phyloP scores from a whole-genome alignment of 2,888 invertebrate genomes.

The Orthosia incerta region DNA sequence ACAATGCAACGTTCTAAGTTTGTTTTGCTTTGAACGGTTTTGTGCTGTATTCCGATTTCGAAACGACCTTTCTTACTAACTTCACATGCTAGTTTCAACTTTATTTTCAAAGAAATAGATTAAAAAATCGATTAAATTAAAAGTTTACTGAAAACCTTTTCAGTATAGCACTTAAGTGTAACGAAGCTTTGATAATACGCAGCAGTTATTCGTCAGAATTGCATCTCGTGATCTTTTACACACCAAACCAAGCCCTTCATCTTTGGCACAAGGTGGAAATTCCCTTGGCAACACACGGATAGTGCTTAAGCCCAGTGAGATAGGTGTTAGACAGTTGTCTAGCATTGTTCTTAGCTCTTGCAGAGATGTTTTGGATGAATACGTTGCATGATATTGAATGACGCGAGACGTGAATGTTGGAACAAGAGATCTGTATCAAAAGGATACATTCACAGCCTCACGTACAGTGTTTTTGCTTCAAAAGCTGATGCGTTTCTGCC shows the following conservation, averaged over 20 bases:
- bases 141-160: constrained; percentile 29
- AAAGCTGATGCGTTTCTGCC: constrained; percentile 44
- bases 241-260: constrained; percentile 57
- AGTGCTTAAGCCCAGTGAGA: constrained; percentile 67
- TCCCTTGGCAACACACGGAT: constrained; percentile 36
- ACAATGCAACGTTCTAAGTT: constrained; percentile 69
- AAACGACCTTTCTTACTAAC: constrained; percentile 14
- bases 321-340: constrained; percentile 76
- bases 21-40: constrained; percentile 75
- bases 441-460: constrained; percentile 43
- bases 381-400: constrained; percentile 65
- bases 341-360: constrained; percentile 67
- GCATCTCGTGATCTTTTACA: constrained; percentile 65
- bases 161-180: constrained; percentile 57
- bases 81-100: constrained; percentile 29
- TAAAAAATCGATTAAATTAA: neutral
- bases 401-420: constrained; percentile 63
- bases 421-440: constrained; percentile 63
- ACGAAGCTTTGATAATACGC: constrained; percentile 81
- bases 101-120: rapidly evolving
- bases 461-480: constrained; percentile 47
- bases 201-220: constrained; percentile 76
- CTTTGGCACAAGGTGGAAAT: constrained; percentile 52
- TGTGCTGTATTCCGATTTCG: constrained; percentile 26
- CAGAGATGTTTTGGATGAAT: constrained; percentile 74